A percentile compares a stretch with the other conserved stretches of the same genome.
phyloP scores from a whole-genome alignment of 2,888 invertebrate genomes.

The Monopis laevigella region DNA sequence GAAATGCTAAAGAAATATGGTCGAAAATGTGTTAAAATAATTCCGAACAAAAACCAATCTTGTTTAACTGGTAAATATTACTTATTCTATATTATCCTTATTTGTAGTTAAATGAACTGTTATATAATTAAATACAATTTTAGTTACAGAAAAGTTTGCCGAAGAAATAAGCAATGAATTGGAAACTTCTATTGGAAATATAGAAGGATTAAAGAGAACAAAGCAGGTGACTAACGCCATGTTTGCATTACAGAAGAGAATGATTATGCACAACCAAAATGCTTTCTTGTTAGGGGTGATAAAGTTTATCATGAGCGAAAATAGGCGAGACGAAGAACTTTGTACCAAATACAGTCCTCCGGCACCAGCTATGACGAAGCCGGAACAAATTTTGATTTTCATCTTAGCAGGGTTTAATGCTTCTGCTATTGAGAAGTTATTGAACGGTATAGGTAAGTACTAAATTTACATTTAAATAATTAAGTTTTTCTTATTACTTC shows the following conservation, averaged over 20 bases:
- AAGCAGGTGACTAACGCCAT: slow-evolving; percentile 27
- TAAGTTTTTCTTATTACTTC: no score
- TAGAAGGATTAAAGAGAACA: slow-evolving; percentile 26
- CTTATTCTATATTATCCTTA: background rate
- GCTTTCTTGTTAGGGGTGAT: slow-evolving; percentile 35
- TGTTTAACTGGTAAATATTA: no score
- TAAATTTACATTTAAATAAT: no score
- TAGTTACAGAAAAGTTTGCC: slow-evolving; percentile 32
- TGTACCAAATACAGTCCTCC: slow-evolving; percentile 29
- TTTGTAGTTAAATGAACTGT: background rate
- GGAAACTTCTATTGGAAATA: slow-evolving; percentile 28
- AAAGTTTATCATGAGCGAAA: slow-evolving; percentile 35
- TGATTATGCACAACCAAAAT: slow-evolving; percentile 29
- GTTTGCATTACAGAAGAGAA: slow-evolving; percentile 33
- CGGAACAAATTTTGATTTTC: slow-evolving; percentile 46
- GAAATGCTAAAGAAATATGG: no score
- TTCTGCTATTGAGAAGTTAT: no score
- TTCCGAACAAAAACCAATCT: no score
- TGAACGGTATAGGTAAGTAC: no score
- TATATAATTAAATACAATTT: slow-evolving; percentile 9
- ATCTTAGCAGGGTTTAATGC: no score
- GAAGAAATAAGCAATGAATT: slow-evolving; percentile 29
- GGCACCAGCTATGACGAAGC: slow-evolving; percentile 43
- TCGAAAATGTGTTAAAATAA: no score
- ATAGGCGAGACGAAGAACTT: slow-evolving; percentile 37